Conservation (phyloP, 2,797 vertebrate genomes). For the Sorex maritimensis region DNA sequence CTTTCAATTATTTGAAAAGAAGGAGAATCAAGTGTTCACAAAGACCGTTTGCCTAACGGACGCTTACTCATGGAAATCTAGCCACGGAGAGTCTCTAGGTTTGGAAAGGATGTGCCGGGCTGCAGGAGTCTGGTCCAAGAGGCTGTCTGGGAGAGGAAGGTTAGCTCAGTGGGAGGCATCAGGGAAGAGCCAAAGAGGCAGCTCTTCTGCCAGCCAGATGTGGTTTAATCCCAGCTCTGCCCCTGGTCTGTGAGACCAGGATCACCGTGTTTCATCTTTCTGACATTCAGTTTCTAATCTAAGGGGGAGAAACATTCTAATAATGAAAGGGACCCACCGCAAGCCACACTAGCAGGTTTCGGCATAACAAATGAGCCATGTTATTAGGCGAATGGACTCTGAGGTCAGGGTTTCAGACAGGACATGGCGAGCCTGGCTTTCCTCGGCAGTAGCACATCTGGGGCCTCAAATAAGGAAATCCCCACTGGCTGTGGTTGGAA, state of each 20-base stretch:
- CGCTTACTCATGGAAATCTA: conserved; percentile 6
- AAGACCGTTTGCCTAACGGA: conserved; percentile 62
- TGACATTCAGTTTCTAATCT: conserved; percentile 48
- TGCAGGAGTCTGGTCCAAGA: conserved; percentile 10
- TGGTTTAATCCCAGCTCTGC: conserved; percentile 20
- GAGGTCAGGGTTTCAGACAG: conserved; percentile 47
- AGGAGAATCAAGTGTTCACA: conserved; percentile 65
- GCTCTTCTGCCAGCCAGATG: neutral
- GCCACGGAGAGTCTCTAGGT: neutral
- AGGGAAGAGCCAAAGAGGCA: neutral
- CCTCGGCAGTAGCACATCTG: neutral
- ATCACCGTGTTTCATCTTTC: conserved; percentile 33
- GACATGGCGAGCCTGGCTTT: neutral
- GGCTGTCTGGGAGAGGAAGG: neutral
- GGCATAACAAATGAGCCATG: neutral
- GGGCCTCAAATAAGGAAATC: neutral
- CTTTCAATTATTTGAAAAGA: conserved; percentile 75
- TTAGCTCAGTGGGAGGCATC: neutral
- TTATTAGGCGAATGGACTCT: neutral
- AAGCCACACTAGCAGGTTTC: neutral
- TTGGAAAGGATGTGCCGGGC: neutral
- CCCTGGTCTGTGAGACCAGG: neutral
- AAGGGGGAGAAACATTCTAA: conserved; percentile 5
- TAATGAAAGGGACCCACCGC: neutral
- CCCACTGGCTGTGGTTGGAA: neutral